Evolutionary conservation across 1,140 invertebrate genomes (phyloP).

Genomic region (Pseudachorutes palmiensis): DNA sequence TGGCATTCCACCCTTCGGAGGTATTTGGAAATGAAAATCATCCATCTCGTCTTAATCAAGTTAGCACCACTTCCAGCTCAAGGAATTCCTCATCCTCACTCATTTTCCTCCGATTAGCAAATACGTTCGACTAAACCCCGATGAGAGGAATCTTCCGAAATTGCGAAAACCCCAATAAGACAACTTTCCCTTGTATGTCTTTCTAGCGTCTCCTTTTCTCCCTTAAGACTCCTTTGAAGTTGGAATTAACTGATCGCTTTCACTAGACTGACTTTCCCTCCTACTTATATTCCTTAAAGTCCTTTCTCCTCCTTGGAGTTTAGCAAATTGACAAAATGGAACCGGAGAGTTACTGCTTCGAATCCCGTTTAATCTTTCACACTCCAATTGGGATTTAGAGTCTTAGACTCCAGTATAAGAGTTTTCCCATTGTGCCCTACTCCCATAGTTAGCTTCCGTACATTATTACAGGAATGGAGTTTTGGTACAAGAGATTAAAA

Average conservation of each 20-base stretch:
- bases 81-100: slow-evolving; percentile 6
- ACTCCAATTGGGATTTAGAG: slow-evolving; percentile 5
- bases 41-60: slow-evolving; percentile 33
- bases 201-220: too few species aligned
- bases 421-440: neutral
- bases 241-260: slow-evolving; percentile 11
- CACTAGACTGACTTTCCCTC: slow-evolving; percentile 23
- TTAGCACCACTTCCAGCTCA: slow-evolving; percentile 17
- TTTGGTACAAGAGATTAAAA: neutral
- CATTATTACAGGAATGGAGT: too few species aligned
- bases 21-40: too few species aligned
- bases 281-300: too few species aligned
- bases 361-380: slow-evolving; percentile 9
- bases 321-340: neutral
- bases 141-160: too few species aligned
- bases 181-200: too few species aligned
- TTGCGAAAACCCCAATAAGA: neutral
- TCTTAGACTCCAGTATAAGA: too few species aligned
- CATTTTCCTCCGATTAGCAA: neutral
- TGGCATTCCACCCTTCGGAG: too few species aligned
- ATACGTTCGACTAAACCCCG: too few species aligned
- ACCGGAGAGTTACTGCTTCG: neutral
- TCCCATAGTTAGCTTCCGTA: too few species aligned
- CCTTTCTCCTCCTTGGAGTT: neutral
- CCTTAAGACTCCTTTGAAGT: neutral